Evolutionary conservation across 1,140 invertebrate genomes (phyloP).

Genomic region (Epicauta chinensis): DNA sequence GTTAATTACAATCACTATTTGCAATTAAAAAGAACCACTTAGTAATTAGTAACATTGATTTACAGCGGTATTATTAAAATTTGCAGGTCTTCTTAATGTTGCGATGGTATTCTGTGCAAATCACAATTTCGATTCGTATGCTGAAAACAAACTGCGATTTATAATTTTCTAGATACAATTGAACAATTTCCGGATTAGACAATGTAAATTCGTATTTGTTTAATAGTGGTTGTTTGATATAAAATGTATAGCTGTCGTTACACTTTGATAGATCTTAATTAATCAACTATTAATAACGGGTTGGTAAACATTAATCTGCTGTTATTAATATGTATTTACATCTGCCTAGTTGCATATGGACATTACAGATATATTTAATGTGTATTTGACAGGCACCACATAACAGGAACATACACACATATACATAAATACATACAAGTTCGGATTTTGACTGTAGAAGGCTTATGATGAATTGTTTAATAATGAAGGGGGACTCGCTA

Average conservation of each 20-base stretch:
- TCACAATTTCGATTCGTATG: no score
- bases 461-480: constrained; percentile 8
- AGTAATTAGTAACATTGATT: constrained; percentile 32
- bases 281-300: constrained; percentile 19
- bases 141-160: no score
- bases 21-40: constrained; percentile 35
- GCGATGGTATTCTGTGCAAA: no score
- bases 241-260: no score
- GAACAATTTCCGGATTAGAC: no score
- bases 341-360: constrained; percentile 19
- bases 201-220: no score
- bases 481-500: constrained; percentile 4
- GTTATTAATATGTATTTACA: constrained; percentile 27
- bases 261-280: constrained; percentile 21
- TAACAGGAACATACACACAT: no score
- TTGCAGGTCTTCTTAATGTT: constrained; percentile 10
- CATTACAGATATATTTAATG: constrained; percentile 10
- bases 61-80: constrained; percentile 24
- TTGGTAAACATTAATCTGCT: constrained; percentile 21
- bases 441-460: constrained; percentile 3
- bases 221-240: no score
- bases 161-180: no score
- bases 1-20: constrained; percentile 34
- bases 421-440: no score
- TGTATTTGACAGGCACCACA: constrained; percentile 9